These are phyloP conservation scores for Drosophila anceps DNA, from an alignment of 2,888 invertebrate genomes.

Conservation along the genomic window DNA sequence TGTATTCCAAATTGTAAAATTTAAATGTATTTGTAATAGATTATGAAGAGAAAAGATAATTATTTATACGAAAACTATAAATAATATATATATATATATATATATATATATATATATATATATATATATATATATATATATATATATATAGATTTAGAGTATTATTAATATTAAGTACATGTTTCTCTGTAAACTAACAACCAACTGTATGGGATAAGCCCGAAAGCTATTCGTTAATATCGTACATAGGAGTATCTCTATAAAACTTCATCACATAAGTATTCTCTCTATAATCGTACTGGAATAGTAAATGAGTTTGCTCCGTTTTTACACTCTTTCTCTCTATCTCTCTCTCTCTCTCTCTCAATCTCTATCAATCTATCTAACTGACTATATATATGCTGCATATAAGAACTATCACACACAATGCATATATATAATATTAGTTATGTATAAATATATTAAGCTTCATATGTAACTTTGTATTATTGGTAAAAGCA, in stretches of 20 bases:
- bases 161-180: constrained; percentile 51
- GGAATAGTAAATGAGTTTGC: constrained; percentile 52
- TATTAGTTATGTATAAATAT: constrained; percentile 14
- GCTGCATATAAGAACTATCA: constrained; percentile 37
- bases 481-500: constrained; percentile 38
- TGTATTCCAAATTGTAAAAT: constrained; percentile 36
- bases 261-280: constrained; percentile 45
- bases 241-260: constrained; percentile 39
- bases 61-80: too few relatives aligned
- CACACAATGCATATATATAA: constrained; percentile 20
- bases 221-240: constrained; percentile 43
- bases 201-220: constrained; percentile 45
- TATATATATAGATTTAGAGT: constrained; percentile 1
- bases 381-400: constrained; percentile 30
- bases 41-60: constrained; percentile 9
- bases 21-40: constrained; percentile 27
- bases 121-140: constrained; percentile 12
- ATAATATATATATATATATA: constrained; percentile 2
- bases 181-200: constrained; percentile 53
- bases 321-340: constrained; percentile 38
- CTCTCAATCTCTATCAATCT: constrained; percentile 9
- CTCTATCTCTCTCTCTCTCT: constrained; percentile 14
- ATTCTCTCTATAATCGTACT: constrained; percentile 28
- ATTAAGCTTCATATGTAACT: constrained; percentile 38
- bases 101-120: constrained; percentile 10